Conservation (phyloP, 2,113 vertebrate species). For the Bettongia penicillata region DNA sequence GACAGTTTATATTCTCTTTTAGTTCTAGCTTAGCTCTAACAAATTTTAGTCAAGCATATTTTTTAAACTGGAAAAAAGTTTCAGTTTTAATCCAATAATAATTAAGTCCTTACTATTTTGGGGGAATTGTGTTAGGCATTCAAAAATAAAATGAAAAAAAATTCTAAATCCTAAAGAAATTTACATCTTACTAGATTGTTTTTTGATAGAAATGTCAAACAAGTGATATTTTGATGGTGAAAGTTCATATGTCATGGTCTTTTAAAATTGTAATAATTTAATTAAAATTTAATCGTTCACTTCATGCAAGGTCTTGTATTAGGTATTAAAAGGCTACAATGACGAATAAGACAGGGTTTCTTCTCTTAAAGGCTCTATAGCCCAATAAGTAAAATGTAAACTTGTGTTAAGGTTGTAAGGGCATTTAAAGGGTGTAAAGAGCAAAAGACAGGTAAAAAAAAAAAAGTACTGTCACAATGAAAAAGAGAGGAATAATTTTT, state of each 20-base stretch:
- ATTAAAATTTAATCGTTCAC: background rate
- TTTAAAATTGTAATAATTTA: slow-evolving; percentile 25
- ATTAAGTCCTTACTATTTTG: background rate
- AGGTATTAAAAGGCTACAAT: background rate
- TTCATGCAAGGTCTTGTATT: background rate
- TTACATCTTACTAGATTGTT: background rate
- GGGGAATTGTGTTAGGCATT: background rate
- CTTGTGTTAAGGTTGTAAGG: background rate
- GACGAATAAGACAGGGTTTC: background rate
- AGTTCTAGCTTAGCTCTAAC: background rate
- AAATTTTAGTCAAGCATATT: slow-evolving; percentile 4
- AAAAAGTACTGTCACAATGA: no score
- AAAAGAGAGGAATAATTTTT: no score
- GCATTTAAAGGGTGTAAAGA: no score
- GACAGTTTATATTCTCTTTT: background rate
- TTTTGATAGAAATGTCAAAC: background rate
- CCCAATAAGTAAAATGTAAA: background rate
- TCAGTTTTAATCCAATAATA: background rate
- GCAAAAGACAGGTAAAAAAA: no score
- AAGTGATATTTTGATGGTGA: slow-evolving; percentile 30
- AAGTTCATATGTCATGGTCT: slow-evolving; percentile 36
- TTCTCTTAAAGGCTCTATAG: background rate
- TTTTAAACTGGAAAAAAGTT: background rate
- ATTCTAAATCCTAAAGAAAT: background rate
- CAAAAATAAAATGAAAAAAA: background rate